These are phyloP conservation scores for Equus przewalskii DNA, from an alignment of 2,113 vertebrate genomes.

Conservation along the genomic window DNA sequence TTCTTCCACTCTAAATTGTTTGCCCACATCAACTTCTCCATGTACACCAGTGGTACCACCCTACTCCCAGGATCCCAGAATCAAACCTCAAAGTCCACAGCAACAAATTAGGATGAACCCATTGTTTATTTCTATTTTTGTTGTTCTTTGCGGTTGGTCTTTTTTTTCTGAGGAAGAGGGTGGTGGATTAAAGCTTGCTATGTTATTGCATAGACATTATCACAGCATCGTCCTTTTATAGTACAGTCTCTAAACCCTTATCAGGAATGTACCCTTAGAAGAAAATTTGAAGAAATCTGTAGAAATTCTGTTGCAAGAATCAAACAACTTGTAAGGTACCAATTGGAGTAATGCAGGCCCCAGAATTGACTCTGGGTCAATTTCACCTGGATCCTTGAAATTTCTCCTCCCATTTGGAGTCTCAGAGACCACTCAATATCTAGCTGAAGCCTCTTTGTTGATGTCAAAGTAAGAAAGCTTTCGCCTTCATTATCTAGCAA, in stretches of 20 bases:
- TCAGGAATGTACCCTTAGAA: constrained; percentile 7
- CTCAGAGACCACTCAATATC: neutral
- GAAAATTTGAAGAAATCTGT: neutral
- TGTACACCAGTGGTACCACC: neutral
- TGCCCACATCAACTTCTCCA: neutral
- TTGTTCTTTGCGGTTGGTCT: neutral
- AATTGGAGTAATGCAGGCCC: neutral
- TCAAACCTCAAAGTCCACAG: neutral
- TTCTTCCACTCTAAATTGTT: neutral
- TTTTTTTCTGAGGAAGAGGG: neutral
- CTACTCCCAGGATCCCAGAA: neutral
- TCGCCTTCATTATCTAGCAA: neutral
- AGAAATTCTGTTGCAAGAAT: constrained; percentile 29
- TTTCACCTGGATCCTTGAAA: neutral
- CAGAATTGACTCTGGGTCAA: neutral
- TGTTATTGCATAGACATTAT: neutral
- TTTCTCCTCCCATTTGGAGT: constrained; percentile 27
- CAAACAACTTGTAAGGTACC: neutral
- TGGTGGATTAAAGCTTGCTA: neutral
- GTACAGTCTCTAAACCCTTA: neutral
- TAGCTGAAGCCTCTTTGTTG: neutral
- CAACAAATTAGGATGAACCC: neutral
- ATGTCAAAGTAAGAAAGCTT: constrained; percentile 6
- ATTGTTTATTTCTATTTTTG: neutral
- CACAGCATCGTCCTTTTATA: constrained; percentile 22